Percentiles rank a stretch among this genome's conserved stretches.
Evolutionary conservation across 2,113 vertebrate species (phyloP).

Genomic region (Nerophis ophidion): DNA sequence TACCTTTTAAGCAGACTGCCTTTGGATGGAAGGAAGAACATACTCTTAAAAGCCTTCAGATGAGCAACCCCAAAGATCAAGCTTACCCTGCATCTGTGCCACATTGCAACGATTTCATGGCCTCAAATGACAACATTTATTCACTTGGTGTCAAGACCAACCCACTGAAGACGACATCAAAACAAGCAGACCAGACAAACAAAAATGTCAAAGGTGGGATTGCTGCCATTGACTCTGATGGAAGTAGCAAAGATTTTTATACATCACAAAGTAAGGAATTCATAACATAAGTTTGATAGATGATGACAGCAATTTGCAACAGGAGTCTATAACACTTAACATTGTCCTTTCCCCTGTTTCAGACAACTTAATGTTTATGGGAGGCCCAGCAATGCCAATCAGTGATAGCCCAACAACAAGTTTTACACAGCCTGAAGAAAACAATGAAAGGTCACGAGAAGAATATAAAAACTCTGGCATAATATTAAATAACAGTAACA

Average conservation of each 20-base stretch:
- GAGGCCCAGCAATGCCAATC: conserved; percentile 62
- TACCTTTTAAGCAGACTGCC: conserved; percentile 75
- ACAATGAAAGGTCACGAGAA: conserved; percentile 31
- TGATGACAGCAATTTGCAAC: conserved; percentile 61
- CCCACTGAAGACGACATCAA: conserved; percentile 44
- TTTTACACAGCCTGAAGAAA: conserved; percentile 29
- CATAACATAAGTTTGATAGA: conserved; percentile 59
- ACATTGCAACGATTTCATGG: conserved; percentile 89
- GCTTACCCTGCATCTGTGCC: conserved; percentile 74
- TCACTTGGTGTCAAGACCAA: conserved; percentile 78
- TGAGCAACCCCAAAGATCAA: conserved; percentile 72
- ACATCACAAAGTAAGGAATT: conserved; percentile 60
- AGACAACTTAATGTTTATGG: conserved; percentile 55
- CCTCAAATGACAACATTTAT: conserved; percentile 91
- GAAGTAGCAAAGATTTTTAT: conserved; percentile 65
- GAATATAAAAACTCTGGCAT: conserved; percentile 38
- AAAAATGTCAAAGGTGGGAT: conserved; percentile 48
- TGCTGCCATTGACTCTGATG: conserved; percentile 67
- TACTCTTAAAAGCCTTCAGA: conserved; percentile 86
- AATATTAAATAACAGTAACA: conserved; percentile 62
- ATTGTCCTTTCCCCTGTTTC: conserved; percentile 67
- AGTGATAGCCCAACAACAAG: conserved; percentile 59
- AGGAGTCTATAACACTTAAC: conserved; percentile 68
- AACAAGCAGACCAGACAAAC: conserved; percentile 52
- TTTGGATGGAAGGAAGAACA: conserved; percentile 85